phyloP scores from a whole-genome alignment of 2,888 invertebrate genomes.

The Trichogramma dendrolimi region DNA sequence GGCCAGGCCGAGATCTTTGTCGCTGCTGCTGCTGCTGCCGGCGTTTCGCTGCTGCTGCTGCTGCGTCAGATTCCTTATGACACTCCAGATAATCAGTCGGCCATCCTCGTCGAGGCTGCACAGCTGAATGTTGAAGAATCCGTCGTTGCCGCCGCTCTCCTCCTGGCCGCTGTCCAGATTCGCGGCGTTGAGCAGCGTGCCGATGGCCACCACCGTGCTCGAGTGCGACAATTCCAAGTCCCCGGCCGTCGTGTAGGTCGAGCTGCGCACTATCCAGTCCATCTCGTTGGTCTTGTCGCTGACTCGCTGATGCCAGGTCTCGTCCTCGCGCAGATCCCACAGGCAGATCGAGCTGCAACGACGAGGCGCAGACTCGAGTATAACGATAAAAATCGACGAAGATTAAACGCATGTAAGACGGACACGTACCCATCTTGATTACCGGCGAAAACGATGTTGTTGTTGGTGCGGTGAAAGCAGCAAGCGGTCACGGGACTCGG shows the following conservation, averaged over 20 bases:
- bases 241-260: constrained; percentile 50
- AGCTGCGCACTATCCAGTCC: constrained; percentile 48
- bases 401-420: not conserved
- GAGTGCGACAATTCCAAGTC: constrained; percentile 38
- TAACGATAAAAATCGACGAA: not conserved
- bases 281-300: constrained; percentile 46
- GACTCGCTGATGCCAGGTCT: constrained; percentile 54
- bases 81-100: constrained; percentile 54
- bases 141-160: constrained; percentile 32
- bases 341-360: constrained; percentile 51
- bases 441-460: constrained; percentile 59
- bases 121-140: constrained; percentile 51
- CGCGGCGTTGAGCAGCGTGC: constrained; percentile 34
- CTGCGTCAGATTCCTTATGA: constrained; percentile 44
- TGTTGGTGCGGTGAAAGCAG: constrained; percentile 55
- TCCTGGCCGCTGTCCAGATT: constrained; percentile 39
- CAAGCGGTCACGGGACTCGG: constrained; percentile 56
- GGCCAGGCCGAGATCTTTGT: constrained; percentile 46
- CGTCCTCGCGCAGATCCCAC: constrained; percentile 51
- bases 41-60: no score
- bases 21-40: constrained; percentile 33
- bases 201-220: constrained; percentile 45
- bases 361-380: not conserved
- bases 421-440: constrained; percentile 56
- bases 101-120: constrained; percentile 56